Base-by-base conservation (phyloP, 1,140 invertebrate genomes). In the Drosophila lacertosa region DNA sequence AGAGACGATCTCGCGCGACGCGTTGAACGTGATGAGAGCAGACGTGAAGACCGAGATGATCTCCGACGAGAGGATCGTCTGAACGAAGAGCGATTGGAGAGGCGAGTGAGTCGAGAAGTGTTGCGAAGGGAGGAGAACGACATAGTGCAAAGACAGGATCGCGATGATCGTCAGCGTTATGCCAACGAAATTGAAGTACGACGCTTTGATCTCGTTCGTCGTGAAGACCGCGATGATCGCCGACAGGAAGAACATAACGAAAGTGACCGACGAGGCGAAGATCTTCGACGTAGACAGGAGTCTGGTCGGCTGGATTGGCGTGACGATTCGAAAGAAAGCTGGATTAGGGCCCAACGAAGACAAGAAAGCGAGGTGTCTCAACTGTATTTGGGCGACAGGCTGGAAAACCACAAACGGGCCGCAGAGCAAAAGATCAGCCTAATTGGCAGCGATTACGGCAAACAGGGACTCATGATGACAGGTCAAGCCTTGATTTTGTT, bases 401-500 rank as follows among this genome's bases (percentile, higher is more conserved):
- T 6, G 18, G 48, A 37, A 22, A 22, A 7, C 35, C 48, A 22
- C 2, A 53, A 20, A 6, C 50, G 4, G 3, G 6, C 33, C 18
- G 20, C 33, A 4, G 18, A 37, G 16, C n/a, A 54, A 6, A 26
- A 24, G 35, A 26, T 1, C 3, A 45, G 20, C 26, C 48, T 35
- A 51, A 9, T 29, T 16, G 44, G 18, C 67, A 55, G 2, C 32
- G 18, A 29, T 40, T 73, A 54, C 33, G 65, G 48, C 2, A 82
- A 81, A 4, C 73, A 74, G 1, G 73, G 65, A 10, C 69, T 81
- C 0, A 47, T 82, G 20, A 45, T 84, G 18, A 48, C 69, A 18
- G 65, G 57, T 2, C 81, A 84, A 20, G 45, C 74, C 18, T 40
- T 84, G 10, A 39, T 84, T 4, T 29, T 84, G 39, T 40, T 77